Evolutionary conservation across 1,140 invertebrate genomes (phyloP).

Genomic region (Drosophila equinoxialis): DNA sequence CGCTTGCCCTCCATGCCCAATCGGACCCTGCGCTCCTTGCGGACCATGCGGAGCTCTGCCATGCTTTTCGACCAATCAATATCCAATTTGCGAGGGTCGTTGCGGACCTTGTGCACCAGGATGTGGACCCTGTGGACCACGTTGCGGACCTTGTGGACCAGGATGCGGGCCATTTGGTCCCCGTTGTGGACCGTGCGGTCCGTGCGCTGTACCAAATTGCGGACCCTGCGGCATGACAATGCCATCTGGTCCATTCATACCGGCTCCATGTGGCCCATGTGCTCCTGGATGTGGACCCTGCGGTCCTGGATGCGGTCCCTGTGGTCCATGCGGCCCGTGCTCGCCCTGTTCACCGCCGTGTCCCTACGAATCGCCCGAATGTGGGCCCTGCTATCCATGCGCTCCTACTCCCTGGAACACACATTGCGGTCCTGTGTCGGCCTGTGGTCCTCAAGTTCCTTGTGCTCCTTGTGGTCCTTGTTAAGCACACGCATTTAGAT

Average conservation of each 20-base stretch:
- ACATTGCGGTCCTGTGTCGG: constrained; percentile 70
- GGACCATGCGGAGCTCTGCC: constrained; percentile 66
- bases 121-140: constrained; percentile 58
- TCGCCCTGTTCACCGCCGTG: constrained; percentile 66
- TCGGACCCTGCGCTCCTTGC: constrained; percentile 64
- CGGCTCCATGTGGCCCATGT: constrained; percentile 63
- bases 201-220: constrained; percentile 64
- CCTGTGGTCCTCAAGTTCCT: constrained; percentile 70
- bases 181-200: constrained; percentile 58
- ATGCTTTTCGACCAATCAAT: constrained; percentile 72
- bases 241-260: constrained; percentile 68
- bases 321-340: constrained; percentile 62
- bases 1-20: constrained; percentile 74
- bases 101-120: constrained; percentile 71
- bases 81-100: constrained; percentile 65
- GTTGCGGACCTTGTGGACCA: constrained; percentile 58
- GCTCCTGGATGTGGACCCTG: constrained; percentile 44
- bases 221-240: constrained; percentile 69
- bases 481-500: constrained; percentile 21
- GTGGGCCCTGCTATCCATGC: constrained; percentile 73
- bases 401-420: constrained; percentile 76
- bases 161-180: constrained; percentile 46
- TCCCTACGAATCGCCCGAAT: constrained; percentile 73
- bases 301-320: constrained; percentile 49
- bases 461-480: constrained; percentile 72